Evolutionary conservation across 2,797 vertebrate species (phyloP).

Genomic region (Sebastes baramenuke): DNA sequence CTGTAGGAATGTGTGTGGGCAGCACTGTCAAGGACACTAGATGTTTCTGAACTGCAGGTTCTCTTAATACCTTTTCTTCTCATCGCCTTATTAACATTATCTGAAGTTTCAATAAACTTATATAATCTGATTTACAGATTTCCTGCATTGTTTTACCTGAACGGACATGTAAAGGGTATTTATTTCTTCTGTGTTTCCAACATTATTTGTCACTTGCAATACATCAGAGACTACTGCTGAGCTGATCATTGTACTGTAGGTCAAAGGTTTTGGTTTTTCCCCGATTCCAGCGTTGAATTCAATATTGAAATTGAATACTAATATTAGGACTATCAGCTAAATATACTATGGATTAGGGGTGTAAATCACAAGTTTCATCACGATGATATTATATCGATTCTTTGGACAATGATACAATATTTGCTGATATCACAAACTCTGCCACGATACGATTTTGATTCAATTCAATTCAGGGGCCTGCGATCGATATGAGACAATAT

Average conservation of each 20-base stretch:
- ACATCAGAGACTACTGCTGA: neutral
- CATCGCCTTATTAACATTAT: neutral
- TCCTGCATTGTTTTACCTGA: neutral
- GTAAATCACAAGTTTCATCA: no score
- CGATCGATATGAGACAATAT: no score
- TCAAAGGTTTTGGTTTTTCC: neutral
- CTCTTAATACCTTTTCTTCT: neutral
- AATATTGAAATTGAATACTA: neutral
- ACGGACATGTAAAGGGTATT: neutral
- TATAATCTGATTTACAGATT: neutral
- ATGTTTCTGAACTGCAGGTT: neutral
- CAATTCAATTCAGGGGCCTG: no score
- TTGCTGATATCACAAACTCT: no score
- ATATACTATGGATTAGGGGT: neutral
- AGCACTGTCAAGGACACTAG: neutral
- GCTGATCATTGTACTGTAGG: neutral
- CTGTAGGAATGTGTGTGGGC: neutral
- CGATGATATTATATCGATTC: no score
- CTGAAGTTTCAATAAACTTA: neutral
- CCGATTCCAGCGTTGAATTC: neutral
- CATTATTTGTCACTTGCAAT: neutral
- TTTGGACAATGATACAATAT: no score
- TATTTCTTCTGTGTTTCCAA: neutral
- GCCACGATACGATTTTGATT: no score
- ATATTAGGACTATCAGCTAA: neutral